Evolutionary conservation across 2,113 vertebrate genomes (phyloP).

Genomic region (Chitala chitala): DNA sequence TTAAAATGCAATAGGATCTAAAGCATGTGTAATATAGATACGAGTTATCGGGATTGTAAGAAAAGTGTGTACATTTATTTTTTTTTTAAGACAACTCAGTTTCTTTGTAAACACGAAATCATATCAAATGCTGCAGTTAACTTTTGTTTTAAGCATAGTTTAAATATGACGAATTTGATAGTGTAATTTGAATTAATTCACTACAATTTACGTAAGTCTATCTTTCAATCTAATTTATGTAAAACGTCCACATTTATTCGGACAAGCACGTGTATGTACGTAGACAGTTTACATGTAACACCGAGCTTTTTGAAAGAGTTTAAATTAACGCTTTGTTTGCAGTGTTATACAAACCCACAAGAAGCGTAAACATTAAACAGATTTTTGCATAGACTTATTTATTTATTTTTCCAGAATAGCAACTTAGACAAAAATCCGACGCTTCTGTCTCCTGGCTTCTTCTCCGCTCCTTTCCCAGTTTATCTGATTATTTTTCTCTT

Average conservation of each 20-base stretch:
- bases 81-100: too few relatives aligned
- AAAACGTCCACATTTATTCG: too few relatives aligned
- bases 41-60: too few relatives aligned
- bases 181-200: background rate
- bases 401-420: constrained; percentile 52
- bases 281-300: constrained; percentile 12
- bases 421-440: constrained; percentile 56
- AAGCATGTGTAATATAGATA: too few relatives aligned
- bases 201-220: too few relatives aligned
- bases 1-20: background rate
- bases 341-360: constrained; percentile 1
- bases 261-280: background rate
- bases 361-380: constrained; percentile 2
- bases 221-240: too few relatives aligned
- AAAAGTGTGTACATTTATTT: too few relatives aligned
- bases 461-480: constrained; percentile 63
- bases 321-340: background rate
- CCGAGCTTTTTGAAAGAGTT: background rate
- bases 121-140: too few relatives aligned
- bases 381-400: constrained; percentile 9
- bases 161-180: background rate
- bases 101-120: too few relatives aligned
- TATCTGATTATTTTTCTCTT: constrained; percentile 85
- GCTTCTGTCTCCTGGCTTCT: constrained; percentile 58
- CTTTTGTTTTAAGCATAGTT: too few relatives aligned